Evolutionary conservation across 2,797 vertebrate species (phyloP), one percentile per base, ranked within the genome.

Genomic region (Thalassophryne amazonica): DNA sequence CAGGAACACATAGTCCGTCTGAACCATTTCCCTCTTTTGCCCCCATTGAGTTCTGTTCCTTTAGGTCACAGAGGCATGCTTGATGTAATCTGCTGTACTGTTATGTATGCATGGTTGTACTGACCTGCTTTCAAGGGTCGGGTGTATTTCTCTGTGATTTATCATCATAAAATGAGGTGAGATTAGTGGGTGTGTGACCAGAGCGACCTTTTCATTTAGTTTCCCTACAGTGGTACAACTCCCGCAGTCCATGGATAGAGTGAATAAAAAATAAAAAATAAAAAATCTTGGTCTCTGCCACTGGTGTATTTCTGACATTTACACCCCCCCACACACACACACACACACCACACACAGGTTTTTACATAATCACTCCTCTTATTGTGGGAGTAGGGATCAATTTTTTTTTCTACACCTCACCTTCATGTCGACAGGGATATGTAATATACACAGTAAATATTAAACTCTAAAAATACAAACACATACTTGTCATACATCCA

Each of bases 101-200:
- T 31, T 22, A n/a, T n/a, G n/a, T n/a, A n/a, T n/a, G n/a, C n/a
- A n/a, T n/a, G n/a, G 3, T 14, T 14, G 4, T 0, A 14, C 14
- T 0, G 46, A 8, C 25, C 17, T 2, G 59, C 61, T 35, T 55
- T 2, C 41, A 0, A 31, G 40, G 59, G 53, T 45, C 28, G 34
- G 22, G 23, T n/a, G 58, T 29, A 5, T 40, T 42, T 60, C 61
- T 61, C 37, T 75, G 73, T 56, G 71, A 65, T 59, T 59, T 51
- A 73, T 62, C 56, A 31, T 60, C 50, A 34, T 48, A 47, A 58
- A 35, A 47, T 28, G 47, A 58, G 57, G 69, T 57, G 51, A 69
- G 70, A 80, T 80, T 77, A 74, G 63, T 14, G 49, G 34, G 5
- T 47, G 40, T 68, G 39, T 59, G 60, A 50, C 69, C 52, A 3